Evolutionary conservation across 2,888 invertebrate genomes (phyloP), one percentile per base, ranked within the genome.

Genomic region (Xylocampa areola): DNA sequence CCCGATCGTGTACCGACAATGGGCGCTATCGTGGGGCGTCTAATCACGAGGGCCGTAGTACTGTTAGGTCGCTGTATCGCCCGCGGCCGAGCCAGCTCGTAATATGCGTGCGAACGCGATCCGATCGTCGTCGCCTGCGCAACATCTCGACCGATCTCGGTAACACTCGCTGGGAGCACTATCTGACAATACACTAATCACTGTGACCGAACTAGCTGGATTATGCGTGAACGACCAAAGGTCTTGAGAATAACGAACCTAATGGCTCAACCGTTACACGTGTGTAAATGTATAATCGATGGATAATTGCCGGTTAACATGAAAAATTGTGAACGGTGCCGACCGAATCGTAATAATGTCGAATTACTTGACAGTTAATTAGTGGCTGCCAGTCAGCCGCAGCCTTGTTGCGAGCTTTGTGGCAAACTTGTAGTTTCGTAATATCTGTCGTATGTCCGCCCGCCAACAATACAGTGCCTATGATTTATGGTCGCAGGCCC

Each of bases 91-190:
- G 77, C 80, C 70, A 65, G 83, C 82, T 77, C 81, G 87, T 92
- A 92, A 93, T 92, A 90, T 92, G 92, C 93, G 94, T 94, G 92
- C 92, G 93, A 92, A 92, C 88, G 85, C 85, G 89, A 90, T 91
- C 81, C 85, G 86, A 91, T 91, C 89, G 88, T 85, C 86, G 73
- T 72, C 69, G 81, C 80, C 76, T 76, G 72, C 73, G 75, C 80
- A 69, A 70, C 76, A 64, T 68, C 63, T 61, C 36, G 63, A 1
- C 23, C 45, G 68, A 77, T 80, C 74, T 73, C 63, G 68, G 72
- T 72, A 73, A 74, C 67, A 68, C 75, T 73, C 62, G 79, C 81
- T 82, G 75, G 80, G 53, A 82, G 82, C 80, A 73, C 73, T 79
- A 77, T 79, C 77, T 78, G 76, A 76, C 80, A 80, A 83, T 79